These are phyloP conservation scores for Sardina pilchardus DNA, from an alignment of 2,113 vertebrate species.

Conservation along the genomic window DNA sequence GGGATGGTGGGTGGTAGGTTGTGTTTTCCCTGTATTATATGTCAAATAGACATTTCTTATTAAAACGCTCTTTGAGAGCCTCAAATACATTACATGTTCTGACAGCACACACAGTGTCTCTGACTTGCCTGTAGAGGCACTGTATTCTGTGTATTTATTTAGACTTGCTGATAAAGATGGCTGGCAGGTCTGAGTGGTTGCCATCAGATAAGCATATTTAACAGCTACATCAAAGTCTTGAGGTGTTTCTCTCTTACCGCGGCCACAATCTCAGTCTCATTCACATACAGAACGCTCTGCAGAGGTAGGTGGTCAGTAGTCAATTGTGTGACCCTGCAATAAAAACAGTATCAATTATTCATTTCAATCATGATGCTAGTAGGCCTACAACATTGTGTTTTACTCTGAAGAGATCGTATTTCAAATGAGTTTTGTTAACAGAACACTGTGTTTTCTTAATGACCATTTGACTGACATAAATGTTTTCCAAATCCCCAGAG, in stretches of 20 bases:
- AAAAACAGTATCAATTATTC: constrained; percentile 10
- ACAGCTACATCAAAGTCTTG: not conserved
- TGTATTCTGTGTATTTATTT: not conserved
- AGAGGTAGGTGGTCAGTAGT: constrained; percentile 62
- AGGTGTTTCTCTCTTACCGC: constrained; percentile 56
- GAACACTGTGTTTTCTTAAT: not conserved
- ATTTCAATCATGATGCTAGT: not conserved
- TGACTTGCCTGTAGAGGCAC: not conserved
- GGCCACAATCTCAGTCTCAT: constrained; percentile 67
- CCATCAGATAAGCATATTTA: not conserved
- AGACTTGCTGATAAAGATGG: not conserved
- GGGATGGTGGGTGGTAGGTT: not conserved
- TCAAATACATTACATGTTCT: not conserved
- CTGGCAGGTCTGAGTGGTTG: not conserved
- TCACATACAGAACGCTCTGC: constrained; percentile 66
- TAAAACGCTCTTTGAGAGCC: not conserved
- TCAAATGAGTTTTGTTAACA: too few species aligned
- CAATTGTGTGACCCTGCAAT: constrained; percentile 72
- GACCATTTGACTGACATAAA: not conserved
- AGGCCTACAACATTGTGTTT: not conserved
- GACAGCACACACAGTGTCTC: not conserved
- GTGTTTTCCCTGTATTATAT: not conserved
- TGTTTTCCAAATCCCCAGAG: not conserved
- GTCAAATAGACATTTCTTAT: not conserved
- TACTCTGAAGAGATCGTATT: not conserved